Evolutionary conservation across 2,797 vertebrate species (phyloP).

Genomic region (Echiichthys vipera): DNA sequence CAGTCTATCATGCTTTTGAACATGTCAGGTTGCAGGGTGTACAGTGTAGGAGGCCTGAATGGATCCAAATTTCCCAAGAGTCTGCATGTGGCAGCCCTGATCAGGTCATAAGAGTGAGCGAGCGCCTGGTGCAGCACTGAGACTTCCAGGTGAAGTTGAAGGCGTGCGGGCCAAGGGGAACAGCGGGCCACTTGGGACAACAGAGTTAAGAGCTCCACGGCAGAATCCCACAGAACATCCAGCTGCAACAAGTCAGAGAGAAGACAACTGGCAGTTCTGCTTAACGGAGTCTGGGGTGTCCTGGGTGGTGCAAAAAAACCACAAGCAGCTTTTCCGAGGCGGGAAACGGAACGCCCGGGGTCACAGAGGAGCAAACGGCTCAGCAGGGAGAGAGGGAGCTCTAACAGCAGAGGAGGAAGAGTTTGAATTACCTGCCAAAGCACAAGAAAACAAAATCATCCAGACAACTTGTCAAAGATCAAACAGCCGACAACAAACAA

Average conservation of each 20-base stretch:
- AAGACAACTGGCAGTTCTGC: constrained; percentile 75
- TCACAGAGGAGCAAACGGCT: constrained; percentile 88
- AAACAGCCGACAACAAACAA: constrained; percentile 68
- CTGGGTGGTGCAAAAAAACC: constrained; percentile 68
- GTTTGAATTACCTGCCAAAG: constrained; percentile 86
- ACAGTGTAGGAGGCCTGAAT: constrained; percentile 24
- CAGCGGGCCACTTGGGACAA: constrained; percentile 83
- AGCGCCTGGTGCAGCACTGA: constrained; percentile 82
- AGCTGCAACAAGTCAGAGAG: constrained; percentile 79
- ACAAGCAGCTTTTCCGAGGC: constrained; percentile 59
- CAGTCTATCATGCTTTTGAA: constrained; percentile 73
- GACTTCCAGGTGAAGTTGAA: constrained; percentile 71
- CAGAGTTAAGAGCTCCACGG: constrained; percentile 87
- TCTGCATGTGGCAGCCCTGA: constrained; percentile 87
- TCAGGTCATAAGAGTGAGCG: constrained; percentile 76
- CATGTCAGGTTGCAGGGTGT: constrained; percentile 47
- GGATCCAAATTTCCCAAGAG: constrained; percentile 86
- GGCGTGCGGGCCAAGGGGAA: constrained; percentile 64
- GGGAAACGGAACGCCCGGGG: constrained; percentile 46
- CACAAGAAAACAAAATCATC: constrained; percentile 54
- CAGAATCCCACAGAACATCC: constrained; percentile 74
- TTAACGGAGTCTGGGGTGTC: not conserved
- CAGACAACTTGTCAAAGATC: constrained; percentile 57
- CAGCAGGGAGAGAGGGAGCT: constrained; percentile 90
- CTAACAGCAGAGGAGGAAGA: constrained; percentile 78